phyloP scores from a whole-genome alignment of 1,140 invertebrate genomes.

The Lepidotrigona ventralis region DNA sequence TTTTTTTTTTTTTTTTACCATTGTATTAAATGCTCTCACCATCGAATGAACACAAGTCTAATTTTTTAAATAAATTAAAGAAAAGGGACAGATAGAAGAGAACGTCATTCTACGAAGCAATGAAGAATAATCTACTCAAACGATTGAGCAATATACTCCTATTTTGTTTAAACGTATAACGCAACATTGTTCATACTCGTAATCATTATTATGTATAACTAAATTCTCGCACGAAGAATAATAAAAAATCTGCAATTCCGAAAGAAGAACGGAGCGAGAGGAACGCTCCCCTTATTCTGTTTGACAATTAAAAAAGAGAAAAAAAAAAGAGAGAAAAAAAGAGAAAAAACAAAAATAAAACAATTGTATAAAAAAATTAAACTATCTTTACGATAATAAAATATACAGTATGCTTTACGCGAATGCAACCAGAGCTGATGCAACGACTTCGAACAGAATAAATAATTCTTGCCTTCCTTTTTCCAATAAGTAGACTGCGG shows the following conservation, averaged over 20 bases:
- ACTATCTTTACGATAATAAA: constrained; percentile 48
- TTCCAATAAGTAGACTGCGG: background rate
- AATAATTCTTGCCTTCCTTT: background rate
- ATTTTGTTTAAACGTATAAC: constrained; percentile 28
- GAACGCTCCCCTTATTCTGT: background rate
- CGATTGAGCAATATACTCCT: constrained; percentile 32
- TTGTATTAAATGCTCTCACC: background rate
- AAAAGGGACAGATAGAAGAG: too few species aligned
- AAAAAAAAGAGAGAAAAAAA: background rate
- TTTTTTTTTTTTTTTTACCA: background rate
- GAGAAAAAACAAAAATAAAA: constrained; percentile 28
- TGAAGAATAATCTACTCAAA: constrained; percentile 12
- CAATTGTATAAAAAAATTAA: constrained; percentile 48
- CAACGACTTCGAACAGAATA: background rate
- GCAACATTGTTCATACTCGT: constrained; percentile 23
- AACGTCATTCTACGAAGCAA: background rate
- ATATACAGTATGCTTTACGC: constrained; percentile 22
- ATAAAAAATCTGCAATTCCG: background rate
- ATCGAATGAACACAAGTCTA: background rate
- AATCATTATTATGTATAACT: constrained; percentile 17
- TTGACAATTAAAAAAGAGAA: background rate
- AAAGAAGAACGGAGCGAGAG: background rate
- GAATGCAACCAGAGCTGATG: constrained; percentile 8
- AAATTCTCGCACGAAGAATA: constrained; percentile 15
- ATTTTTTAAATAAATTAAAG: background rate